Conservation (phyloP, 2,888 invertebrate species). For the Ligdia adustata region DNA sequence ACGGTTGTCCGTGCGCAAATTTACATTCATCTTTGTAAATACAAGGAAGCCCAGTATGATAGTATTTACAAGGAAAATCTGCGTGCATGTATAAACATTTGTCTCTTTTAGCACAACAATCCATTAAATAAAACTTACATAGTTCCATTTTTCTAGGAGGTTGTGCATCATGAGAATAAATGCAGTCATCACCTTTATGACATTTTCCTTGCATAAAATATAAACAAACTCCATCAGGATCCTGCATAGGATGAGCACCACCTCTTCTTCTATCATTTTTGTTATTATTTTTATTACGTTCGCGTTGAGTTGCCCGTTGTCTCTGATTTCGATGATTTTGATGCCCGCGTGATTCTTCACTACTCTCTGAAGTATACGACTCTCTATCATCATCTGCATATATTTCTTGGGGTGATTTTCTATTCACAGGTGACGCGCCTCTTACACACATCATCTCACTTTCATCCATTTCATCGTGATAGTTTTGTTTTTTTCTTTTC, state of each 20-base stretch:
- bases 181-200: conserved; percentile 92
- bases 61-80: conserved; percentile 98
- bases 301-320: conserved; percentile 64
- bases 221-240: conserved; percentile 89
- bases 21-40: conserved; percentile 93
- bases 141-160: conserved; percentile 95
- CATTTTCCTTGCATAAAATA: conserved; percentile 96
- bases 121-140: conserved; percentile 98
- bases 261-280: conserved; percentile 81
- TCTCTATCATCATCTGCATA: conserved; percentile 81
- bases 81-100: conserved; percentile 98
- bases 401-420: conserved; percentile 55
- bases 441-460: conserved; percentile 92
- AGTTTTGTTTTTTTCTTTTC: conserved; percentile 84
- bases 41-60: conserved; percentile 96
- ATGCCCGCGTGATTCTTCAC: conserved; percentile 80
- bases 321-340: conserved; percentile 74
- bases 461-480: conserved; percentile 87
- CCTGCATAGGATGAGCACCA: conserved; percentile 84
- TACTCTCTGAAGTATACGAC: conserved; percentile 82
- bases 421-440: conserved; percentile 88
- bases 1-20: conserved; percentile 94
- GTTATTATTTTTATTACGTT: conserved; percentile 71
- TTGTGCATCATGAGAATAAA: conserved; percentile 92
- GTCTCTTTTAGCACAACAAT: conserved; percentile 97